Evolutionary conservation across 2,888 invertebrate species (phyloP).

Genomic region (Ormia ochracea): DNA sequence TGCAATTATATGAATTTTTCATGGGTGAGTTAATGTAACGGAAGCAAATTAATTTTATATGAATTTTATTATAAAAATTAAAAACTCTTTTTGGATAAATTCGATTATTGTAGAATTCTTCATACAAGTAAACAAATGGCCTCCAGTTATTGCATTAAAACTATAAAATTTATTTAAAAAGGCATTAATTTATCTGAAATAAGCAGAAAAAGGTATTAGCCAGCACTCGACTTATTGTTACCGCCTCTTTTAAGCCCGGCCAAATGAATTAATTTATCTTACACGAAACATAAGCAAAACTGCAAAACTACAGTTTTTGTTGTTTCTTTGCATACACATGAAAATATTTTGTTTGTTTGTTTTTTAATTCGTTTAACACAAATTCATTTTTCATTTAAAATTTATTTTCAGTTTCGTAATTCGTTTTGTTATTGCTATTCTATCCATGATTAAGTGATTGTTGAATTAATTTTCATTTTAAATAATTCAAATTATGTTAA

Average conservation of each 20-base stretch:
- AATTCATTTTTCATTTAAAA: not conserved
- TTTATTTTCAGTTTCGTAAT: not conserved
- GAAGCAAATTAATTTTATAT: constrained; percentile 57
- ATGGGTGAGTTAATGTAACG: constrained; percentile 47
- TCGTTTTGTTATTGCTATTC: not conserved
- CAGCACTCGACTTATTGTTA: not conserved
- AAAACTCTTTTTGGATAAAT: constrained; percentile 35
- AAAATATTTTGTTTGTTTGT: not conserved
- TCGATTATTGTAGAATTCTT: constrained; percentile 11
- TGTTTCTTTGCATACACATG: not conserved
- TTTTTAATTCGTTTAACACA: not conserved
- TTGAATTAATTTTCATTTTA: not conserved
- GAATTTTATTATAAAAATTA: constrained; percentile 46
- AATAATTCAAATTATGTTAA: constrained; percentile 34
- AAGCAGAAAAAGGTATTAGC: not conserved
- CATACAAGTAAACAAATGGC: not conserved
- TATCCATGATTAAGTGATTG: not conserved
- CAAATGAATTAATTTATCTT: constrained; percentile 39
- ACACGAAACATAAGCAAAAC: too few relatives aligned
- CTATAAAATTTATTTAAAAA: not conserved
- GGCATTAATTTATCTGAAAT: not conserved
- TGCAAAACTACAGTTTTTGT: too few relatives aligned
- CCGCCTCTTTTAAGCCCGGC: constrained; percentile 37
- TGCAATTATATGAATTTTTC: constrained; percentile 1
- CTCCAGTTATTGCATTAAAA: not conserved